A percentile compares a stretch with the other conserved stretches of the same genome.
phyloP scores from a whole-genome alignment of 2,113 vertebrate genomes.

The Eulemur rufifrons region DNA sequence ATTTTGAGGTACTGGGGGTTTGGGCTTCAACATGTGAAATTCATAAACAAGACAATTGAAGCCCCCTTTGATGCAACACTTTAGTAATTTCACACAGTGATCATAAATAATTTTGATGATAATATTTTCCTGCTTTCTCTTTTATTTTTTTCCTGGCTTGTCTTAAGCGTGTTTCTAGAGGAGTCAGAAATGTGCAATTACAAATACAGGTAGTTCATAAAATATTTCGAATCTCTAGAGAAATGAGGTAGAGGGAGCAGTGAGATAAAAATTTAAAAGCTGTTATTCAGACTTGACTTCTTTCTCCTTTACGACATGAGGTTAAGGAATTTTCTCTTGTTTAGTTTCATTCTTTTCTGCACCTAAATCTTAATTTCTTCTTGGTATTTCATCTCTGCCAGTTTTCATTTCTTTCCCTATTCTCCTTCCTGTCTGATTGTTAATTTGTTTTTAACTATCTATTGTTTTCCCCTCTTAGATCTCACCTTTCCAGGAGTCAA shows the following conservation, averaged over 20 bases:
- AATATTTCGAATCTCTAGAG: not conserved
- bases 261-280: not conserved
- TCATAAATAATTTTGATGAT: not conserved
- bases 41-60: too few relatives aligned
- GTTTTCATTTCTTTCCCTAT: not conserved
- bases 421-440: not conserved
- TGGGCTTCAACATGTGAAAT: too few relatives aligned
- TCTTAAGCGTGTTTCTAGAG: not conserved
- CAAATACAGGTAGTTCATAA: not conserved
- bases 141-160: too few relatives aligned
- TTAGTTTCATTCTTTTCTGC: not conserved
- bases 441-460: not conserved
- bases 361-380: not conserved
- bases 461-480: not conserved
- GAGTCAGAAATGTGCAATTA: not conserved
- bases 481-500: not conserved
- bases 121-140: not conserved
- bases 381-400: not conserved
- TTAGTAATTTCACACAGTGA: not conserved
- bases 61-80: too few relatives aligned
- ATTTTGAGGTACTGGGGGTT: too few relatives aligned
- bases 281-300: not conserved
- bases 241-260: not conserved
- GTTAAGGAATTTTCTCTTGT: not conserved
- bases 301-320: not conserved